Percentiles rank a stretch among this genome's conserved stretches.
Evolutionary conservation across 2,888 invertebrate species (phyloP).

Genomic region (Hypomecis punctinalis): DNA sequence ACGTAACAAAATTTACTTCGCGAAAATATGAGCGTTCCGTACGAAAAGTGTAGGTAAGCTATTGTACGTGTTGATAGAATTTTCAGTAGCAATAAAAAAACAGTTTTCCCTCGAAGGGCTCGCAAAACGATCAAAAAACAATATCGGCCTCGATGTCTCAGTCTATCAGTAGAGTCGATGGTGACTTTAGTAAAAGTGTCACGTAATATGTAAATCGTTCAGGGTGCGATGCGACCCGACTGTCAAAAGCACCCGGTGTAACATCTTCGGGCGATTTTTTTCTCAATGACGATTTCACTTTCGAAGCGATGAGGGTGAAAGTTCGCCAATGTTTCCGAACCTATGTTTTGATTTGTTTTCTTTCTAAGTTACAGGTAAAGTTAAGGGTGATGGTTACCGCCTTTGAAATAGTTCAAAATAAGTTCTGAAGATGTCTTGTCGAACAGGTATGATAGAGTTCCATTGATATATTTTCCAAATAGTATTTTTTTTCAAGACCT

Average conservation of each 20-base stretch:
- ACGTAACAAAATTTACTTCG: constrained; percentile 58
- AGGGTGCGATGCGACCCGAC: constrained; percentile 81
- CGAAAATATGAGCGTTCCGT: constrained; percentile 48
- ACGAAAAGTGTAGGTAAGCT: constrained; percentile 19
- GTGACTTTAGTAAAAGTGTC: constrained; percentile 79
- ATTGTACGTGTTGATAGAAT: constrained; percentile 57
- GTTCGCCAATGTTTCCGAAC: constrained; percentile 49
- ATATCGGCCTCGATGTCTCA: constrained; percentile 79
- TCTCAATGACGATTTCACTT: constrained; percentile 73
- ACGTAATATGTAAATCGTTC: constrained; percentile 84
- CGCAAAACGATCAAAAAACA: constrained; percentile 74
- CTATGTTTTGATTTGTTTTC: constrained; percentile 52
- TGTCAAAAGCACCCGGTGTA: constrained; percentile 77
- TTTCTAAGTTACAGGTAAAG: constrained; percentile 7
- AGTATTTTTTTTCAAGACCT: no score
- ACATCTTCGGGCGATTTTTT: constrained; percentile 74
- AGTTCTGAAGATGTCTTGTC: no score
- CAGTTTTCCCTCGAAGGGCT: constrained; percentile 65
- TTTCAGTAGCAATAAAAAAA: constrained; percentile 73
- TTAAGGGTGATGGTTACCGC: background rate
- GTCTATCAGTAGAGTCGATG: constrained; percentile 81
- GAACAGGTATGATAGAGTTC: no score
- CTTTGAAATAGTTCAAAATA: no score
- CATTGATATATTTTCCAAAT: no score
- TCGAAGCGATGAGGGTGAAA: constrained; percentile 59